phyloP scores from a whole-genome alignment of 2,113 vertebrate genomes.

The Apeltes quadracus region DNA sequence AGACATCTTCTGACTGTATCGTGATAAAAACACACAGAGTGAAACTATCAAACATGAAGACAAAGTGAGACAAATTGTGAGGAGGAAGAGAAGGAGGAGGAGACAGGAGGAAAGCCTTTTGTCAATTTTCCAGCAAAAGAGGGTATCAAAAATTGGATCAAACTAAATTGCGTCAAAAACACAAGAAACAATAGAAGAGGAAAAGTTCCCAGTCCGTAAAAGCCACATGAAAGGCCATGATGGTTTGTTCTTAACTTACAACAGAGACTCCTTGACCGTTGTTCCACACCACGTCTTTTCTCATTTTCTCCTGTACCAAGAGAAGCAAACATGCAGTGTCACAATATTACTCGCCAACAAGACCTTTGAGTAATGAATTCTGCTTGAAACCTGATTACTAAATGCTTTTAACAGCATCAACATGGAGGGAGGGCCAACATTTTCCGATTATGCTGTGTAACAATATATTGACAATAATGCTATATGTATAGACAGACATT shows the following conservation, averaged over 20 bases:
- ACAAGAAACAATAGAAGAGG: slow-evolving; percentile 36
- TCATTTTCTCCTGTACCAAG: slow-evolving; percentile 48
- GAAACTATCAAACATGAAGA: background rate
- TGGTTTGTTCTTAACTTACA: slow-evolving; percentile 53
- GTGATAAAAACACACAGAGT: background rate
- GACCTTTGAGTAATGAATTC: background rate
- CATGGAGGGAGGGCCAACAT: background rate
- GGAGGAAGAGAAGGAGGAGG: background rate
- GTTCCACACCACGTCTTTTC: slow-evolving; percentile 9
- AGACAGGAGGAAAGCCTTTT: background rate
- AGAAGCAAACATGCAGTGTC: background rate
- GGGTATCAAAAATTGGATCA: slow-evolving; percentile 2
- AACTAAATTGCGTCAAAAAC: background rate
- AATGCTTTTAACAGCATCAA: background rate
- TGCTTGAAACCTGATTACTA: too few species aligned
- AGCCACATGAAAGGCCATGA: background rate
- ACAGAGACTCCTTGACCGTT: background rate
- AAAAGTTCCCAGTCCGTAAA: background rate
- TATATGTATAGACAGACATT: too few species aligned
- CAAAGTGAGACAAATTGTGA: background rate
- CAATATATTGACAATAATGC: too few species aligned
- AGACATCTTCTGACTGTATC: slow-evolving; percentile 18
- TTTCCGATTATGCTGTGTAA: background rate
- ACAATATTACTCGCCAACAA: background rate
- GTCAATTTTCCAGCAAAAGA: background rate